Evolutionary conservation across 2,797 vertebrate species (phyloP).

Genomic region (Lepilemur septentrionalis): DNA sequence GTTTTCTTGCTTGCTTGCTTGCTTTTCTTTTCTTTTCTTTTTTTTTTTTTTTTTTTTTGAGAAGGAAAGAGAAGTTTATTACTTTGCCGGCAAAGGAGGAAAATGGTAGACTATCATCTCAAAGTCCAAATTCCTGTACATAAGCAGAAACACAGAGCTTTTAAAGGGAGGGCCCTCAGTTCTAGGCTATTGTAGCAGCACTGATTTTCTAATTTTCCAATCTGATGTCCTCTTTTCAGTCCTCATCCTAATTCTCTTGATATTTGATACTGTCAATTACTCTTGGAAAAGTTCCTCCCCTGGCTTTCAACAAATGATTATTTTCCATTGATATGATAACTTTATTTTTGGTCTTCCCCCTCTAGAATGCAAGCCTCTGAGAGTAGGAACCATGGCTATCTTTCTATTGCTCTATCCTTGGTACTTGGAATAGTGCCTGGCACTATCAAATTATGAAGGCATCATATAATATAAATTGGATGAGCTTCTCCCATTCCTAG

Average conservation of each 20-base stretch:
- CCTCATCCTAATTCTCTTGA: neutral
- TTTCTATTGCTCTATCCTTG: neutral
- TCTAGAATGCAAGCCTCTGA: neutral
- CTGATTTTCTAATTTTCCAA: slow-evolving; percentile 11
- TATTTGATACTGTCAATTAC: neutral
- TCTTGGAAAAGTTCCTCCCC: neutral
- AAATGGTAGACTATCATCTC: too few relatives aligned
- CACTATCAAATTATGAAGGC: neutral
- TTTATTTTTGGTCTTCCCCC: neutral
- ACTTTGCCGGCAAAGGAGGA: too few relatives aligned
- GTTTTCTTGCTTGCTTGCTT: neutral
- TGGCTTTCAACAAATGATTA: neutral
- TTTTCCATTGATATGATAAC: neutral
- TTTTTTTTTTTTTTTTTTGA: too few relatives aligned
- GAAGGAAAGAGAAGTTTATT: too few relatives aligned
- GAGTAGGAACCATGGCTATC: neutral
- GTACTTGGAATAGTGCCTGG: neutral
- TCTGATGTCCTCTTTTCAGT: neutral
- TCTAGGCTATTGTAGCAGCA: neutral
- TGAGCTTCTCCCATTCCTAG: neutral
- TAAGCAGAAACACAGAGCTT: too few relatives aligned
- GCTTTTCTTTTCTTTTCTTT: too few relatives aligned
- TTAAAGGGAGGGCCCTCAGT: too few relatives aligned
- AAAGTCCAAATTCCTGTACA: too few relatives aligned
- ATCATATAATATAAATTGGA: neutral